Base-by-base conservation (phyloP, 2,113 vertebrate genomes). In the Salvelinus namaycush region DNA sequence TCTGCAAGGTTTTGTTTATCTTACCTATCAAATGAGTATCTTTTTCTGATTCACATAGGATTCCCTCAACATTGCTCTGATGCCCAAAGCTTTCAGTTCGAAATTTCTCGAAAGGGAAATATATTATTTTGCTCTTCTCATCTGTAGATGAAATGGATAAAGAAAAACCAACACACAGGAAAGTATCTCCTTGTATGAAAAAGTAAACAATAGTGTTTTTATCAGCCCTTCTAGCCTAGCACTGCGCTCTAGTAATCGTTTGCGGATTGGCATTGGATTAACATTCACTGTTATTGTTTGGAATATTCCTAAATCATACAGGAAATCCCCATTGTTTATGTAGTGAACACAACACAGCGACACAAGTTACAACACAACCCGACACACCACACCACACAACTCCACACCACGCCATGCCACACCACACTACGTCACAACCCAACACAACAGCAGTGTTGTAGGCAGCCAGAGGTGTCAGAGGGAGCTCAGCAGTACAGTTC, bases 71-170 rank as follows among this genome's bases (percentile, higher is more conserved):
- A 44, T 44, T 44, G 39, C 39, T 44, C 8, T 44, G 39, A 44
- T 44, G 39, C 39, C 39, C 39, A 11, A 44, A 44, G 8, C 39
- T 44, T 44, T 44, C 39, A 44, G 39, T 44, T 44, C 8, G 39
- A 44, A 44, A 44, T 44, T 44, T 44, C 39, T 11, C 39, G 9
- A 44, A 44, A 44, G 39, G 39, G 39, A 44, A 44, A 44, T 44
- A 2, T 44, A 11, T 9, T 11, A 9, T 9, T 9, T 44, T 44
- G 39, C 8, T 44, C 72, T 51, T 79, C 68, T 78, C 22, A 66
- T 71, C 76, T 82, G 68, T 70, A 82, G 74, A 44, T 65, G 49
- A 82, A 81, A 72, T 68, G 44, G 34, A 78, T 44, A 75, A n/a
- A 72, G 26, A 11, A 11, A 65, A n/a, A 3, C 69, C 8, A 48